Evolutionary conservation across 2,113 vertebrate genomes (phyloP).

Genomic region (Marmota monax): DNA sequence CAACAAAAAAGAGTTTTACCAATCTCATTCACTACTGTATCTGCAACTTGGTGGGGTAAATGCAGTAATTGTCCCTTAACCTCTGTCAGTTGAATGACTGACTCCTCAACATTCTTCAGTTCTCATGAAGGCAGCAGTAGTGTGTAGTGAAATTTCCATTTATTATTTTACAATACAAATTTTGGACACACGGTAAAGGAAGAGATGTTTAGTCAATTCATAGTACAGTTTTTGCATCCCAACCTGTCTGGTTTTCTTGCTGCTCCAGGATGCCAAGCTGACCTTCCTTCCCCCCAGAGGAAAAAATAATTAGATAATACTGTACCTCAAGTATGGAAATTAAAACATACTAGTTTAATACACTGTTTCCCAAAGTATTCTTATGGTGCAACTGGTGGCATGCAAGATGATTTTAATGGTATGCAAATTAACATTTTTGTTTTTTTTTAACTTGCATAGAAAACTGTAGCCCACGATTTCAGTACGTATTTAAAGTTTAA

Average conservation of each 20-base stretch:
- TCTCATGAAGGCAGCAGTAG: not conserved
- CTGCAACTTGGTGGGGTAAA: slow-evolving; percentile 19
- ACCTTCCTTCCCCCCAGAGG: not conserved
- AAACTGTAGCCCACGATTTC: not conserved
- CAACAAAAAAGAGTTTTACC: not conserved
- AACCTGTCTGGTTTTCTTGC: not conserved
- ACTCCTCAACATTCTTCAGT: slow-evolving; percentile 10
- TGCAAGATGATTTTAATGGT: not conserved
- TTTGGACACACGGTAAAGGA: slow-evolving; percentile 12
- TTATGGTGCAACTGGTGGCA: slow-evolving; percentile 9
- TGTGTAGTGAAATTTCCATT: slow-evolving; percentile 19
- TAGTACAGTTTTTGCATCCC: slow-evolving; percentile 18
- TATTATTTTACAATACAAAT: slow-evolving; percentile 26
- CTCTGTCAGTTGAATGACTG: not conserved
- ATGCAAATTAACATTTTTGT: not conserved
- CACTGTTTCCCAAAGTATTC: not conserved
- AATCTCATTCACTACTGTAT: slow-evolving; percentile 3
- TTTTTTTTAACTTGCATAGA: slow-evolving; percentile 54
- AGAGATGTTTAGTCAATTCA: not conserved
- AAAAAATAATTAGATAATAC: slow-evolving; percentile 29
- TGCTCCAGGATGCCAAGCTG: not conserved
- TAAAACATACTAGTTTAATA: not conserved
- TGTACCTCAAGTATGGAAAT: not conserved
- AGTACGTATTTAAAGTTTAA: not conserved
- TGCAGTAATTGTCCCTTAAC: not conserved